Evolutionary conservation across 2,113 vertebrate genomes (phyloP).

Genomic region (Glaucidium brasilianum): DNA sequence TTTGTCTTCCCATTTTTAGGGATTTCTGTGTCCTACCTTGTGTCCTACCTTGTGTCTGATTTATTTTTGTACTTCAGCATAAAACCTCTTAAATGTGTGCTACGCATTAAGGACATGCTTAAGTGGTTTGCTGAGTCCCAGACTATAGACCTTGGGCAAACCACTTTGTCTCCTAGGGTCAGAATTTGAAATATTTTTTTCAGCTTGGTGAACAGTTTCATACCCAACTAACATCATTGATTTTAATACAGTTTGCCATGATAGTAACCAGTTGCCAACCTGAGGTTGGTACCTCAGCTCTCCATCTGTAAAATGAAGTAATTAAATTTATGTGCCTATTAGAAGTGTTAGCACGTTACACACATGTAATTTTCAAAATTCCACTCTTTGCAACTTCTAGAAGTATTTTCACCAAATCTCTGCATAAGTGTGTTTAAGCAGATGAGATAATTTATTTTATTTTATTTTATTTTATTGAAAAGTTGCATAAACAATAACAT

Average conservation of each 20-base stretch:
- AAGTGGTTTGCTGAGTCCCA: conserved; percentile 16
- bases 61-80: not conserved
- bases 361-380: not conserved
- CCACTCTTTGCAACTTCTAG: not conserved
- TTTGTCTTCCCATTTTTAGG: not conserved
- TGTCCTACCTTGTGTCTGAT: not conserved
- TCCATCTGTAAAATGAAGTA: not conserved
- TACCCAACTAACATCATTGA: not conserved
- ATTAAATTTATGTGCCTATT: not conserved
- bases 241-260: not conserved
- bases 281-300: not conserved
- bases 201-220: not conserved
- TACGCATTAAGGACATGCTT: conserved; percentile 25
- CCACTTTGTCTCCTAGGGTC: not conserved
- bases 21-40: not conserved
- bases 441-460: not conserved
- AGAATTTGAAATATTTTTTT: conserved; percentile 23
- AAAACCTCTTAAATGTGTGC: conserved; percentile 21
- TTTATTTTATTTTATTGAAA: not conserved
- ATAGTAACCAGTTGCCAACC: not conserved
- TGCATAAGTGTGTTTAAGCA: not conserved
- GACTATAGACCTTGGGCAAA: conserved; percentile 5
- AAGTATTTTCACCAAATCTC: not conserved
- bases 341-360: not conserved
- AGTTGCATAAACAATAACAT: not conserved